Percentiles rank a stretch among this genome's conserved stretches.
These are phyloP conservation scores for Baronia brevicornis DNA, from an alignment of 2,888 invertebrate genomes.

Conservation along the genomic window DNA sequence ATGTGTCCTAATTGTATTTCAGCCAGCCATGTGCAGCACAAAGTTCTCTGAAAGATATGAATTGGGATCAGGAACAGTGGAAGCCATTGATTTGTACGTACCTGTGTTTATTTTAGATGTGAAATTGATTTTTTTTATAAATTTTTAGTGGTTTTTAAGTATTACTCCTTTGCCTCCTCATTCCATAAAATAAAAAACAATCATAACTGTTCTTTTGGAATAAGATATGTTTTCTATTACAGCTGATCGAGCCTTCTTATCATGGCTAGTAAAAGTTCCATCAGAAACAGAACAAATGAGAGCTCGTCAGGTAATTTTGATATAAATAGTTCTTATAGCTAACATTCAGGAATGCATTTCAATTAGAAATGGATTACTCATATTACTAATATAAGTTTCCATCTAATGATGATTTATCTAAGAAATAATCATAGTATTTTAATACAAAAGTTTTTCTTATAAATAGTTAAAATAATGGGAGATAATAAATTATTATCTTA, in stretches of 20 bases:
- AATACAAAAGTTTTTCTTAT: too few relatives aligned
- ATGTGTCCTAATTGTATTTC: slow-evolving; percentile 24
- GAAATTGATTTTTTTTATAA: not conserved
- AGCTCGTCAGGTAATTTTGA: slow-evolving; percentile 83
- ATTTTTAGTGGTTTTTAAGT: not conserved
- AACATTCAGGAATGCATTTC: not conserved
- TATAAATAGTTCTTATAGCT: slow-evolving; percentile 3
- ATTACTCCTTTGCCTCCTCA: not conserved
- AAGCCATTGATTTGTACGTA: slow-evolving; percentile 89
- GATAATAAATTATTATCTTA: too few relatives aligned
- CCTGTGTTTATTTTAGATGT: not conserved
- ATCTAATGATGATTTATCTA: too few relatives aligned
- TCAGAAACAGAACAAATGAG: slow-evolving; percentile 96
- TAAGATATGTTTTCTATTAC: slow-evolving; percentile 18
- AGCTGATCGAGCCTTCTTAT: slow-evolving; percentile 94
- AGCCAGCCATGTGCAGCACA: slow-evolving; percentile 98
- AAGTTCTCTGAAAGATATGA: slow-evolving; percentile 98
- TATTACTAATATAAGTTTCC: too few relatives aligned
- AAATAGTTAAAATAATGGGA: too few relatives aligned
- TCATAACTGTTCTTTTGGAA: too few relatives aligned
- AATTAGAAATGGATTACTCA: too few relatives aligned
- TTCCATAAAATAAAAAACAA: not conserved
- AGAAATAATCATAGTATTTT: too few relatives aligned
- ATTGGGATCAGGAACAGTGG: slow-evolving; percentile 99
- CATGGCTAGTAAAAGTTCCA: slow-evolving; percentile 99